Percentiles rank a stretch among this genome's conserved stretches.
These are phyloP conservation scores for Drosophila lutescens DNA, from an alignment of 2,888 invertebrate species.

Conservation along the genomic window DNA sequence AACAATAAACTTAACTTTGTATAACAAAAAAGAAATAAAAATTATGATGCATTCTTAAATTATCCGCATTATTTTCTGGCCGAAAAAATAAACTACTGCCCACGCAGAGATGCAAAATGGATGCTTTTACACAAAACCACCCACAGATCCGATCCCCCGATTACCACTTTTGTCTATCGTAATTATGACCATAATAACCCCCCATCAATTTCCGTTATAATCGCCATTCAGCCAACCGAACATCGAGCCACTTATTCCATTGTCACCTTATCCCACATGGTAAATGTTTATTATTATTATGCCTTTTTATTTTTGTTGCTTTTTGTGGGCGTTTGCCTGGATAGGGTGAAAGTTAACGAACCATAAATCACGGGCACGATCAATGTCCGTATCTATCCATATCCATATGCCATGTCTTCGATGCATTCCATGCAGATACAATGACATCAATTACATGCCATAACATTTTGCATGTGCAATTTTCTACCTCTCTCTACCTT, in stretches of 20 bases:
- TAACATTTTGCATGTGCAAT: constrained; percentile 65
- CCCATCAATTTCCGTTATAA: constrained; percentile 58
- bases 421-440: constrained; percentile 49
- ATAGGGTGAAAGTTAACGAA: constrained; percentile 43
- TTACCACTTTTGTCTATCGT: constrained; percentile 17
- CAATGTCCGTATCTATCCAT: constrained; percentile 52
- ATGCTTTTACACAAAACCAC: constrained; percentile 6
- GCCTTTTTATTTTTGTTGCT: constrained; percentile 19
- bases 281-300: constrained; percentile 48
- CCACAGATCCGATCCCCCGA: constrained; percentile 5
- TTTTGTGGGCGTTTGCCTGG: constrained; percentile 7
- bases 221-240: constrained; percentile 29
- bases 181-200: constrained; percentile 46
- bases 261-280: constrained; percentile 54
- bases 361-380: constrained; percentile 62
- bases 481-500: constrained; percentile 18
- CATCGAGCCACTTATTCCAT: constrained; percentile 54
- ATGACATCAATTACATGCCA: constrained; percentile 65
- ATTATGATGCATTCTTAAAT: not conserved
- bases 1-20: too few species aligned
- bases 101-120: constrained; percentile 5
- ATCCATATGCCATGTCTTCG: constrained; percentile 50
- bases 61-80: not conserved
- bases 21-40: too few species aligned
- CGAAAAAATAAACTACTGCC: not conserved